Conservation (phyloP, 2,888 invertebrate species). For the Pristionchus fissidentatus region DNA sequence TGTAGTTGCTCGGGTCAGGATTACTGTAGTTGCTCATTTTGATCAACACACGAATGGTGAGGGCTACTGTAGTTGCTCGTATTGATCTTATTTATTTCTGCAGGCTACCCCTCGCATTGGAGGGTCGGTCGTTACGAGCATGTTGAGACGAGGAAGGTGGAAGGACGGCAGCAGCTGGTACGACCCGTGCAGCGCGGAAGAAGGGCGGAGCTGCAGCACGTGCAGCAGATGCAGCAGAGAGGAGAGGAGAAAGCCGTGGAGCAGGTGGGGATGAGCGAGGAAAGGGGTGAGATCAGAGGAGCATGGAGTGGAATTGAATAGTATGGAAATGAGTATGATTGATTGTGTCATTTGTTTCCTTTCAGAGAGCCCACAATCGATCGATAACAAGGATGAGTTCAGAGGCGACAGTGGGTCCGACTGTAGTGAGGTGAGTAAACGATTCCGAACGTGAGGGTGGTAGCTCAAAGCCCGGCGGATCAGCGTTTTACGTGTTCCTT, state of each 20-base stretch:
- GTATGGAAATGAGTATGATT: not conserved
- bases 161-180: too few species aligned
- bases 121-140: not conserved
- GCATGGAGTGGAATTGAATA: not conserved
- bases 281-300: not conserved
- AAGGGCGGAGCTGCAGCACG: not conserved
- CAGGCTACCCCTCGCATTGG: not conserved
- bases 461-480: too few species aligned
- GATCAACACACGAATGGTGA: too few species aligned
- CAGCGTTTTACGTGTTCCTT: too few species aligned
- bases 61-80: too few species aligned
- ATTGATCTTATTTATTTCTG: too few species aligned
- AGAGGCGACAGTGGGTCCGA: not conserved
- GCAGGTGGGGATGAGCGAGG: too few species aligned
- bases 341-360: not conserved
- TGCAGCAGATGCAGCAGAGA: not conserved
- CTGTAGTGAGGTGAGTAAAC: not conserved
- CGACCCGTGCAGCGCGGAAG: not conserved
- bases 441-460: too few species aligned
- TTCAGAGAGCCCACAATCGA: not conserved
- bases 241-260: not conserved
- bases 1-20: too few species aligned
- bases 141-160: not conserved
- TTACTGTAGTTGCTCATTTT: too few species aligned
- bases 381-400: too few species aligned